Evolutionary conservation across 2,113 vertebrate species (phyloP).

Genomic region (Phalacrocorax pelagicus): DNA sequence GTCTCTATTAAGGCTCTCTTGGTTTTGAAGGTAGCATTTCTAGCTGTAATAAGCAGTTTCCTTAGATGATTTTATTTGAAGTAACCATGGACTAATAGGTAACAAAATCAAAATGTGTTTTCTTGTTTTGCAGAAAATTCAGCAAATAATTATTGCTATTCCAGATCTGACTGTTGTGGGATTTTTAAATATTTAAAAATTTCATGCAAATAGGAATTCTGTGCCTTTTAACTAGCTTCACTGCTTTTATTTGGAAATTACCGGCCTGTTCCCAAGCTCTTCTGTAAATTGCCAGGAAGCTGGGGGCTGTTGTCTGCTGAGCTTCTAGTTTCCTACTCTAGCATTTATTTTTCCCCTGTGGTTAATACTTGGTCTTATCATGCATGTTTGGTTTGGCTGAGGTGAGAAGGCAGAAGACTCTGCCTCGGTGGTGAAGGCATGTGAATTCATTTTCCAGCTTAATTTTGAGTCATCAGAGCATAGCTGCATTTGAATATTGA

Average conservation of each 20-base stretch:
- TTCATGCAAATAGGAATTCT: background rate
- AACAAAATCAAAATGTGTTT: background rate
- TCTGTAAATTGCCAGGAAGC: constrained; percentile 4
- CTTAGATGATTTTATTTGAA: background rate
- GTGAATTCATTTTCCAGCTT: background rate
- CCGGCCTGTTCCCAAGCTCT: background rate
- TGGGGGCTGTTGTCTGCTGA: background rate
- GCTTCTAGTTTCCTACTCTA: background rate
- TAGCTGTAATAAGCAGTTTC: background rate
- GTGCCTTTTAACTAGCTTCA: background rate
- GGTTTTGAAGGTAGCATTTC: background rate
- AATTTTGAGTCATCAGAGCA: background rate
- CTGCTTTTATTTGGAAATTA: constrained; percentile 34
- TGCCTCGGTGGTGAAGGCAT: background rate
- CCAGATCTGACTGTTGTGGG: background rate
- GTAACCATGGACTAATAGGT: background rate
- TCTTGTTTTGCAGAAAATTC: background rate
- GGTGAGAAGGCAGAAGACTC: background rate
- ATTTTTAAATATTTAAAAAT: background rate
- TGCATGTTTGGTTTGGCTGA: constrained; percentile 1
- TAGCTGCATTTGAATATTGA: background rate
- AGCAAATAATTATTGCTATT: background rate
- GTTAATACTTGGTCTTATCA: background rate
- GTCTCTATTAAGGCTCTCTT: background rate
- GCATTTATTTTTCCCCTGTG: background rate